These are phyloP conservation scores for Leuciscus waleckii DNA, from an alignment of 2,797 vertebrate genomes.

Conservation along the genomic window DNA sequence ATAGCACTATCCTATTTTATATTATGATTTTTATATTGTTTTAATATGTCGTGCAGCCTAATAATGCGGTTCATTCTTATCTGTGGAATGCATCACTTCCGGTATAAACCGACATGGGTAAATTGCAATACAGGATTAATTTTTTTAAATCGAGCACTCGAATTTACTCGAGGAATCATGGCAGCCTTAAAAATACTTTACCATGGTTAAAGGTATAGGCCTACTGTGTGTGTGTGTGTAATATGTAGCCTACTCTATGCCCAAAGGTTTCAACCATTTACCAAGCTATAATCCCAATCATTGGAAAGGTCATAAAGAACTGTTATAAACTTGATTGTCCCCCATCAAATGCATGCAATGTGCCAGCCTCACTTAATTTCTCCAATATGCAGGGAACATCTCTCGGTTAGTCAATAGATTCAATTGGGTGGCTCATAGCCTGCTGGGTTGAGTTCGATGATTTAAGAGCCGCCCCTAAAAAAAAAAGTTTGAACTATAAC, in stretches of 20 bases:
- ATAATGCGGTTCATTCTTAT: no score
- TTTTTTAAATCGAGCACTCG: no score
- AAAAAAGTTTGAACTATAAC: constrained; percentile 1
- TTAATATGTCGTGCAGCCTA: background rate
- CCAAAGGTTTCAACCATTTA: constrained; percentile 14
- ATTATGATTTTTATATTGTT: background rate
- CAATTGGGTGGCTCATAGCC: constrained; percentile 24
- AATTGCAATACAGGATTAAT: no score
- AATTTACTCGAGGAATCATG: no score
- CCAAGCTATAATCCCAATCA: constrained; percentile 14
- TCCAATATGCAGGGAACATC: background rate
- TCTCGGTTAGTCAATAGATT: constrained; percentile 29
- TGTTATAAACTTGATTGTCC: background rate
- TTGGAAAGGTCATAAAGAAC: constrained; percentile 27
- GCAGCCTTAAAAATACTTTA: no score
- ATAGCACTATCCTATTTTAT: background rate
- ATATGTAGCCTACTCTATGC: constrained; percentile 9
- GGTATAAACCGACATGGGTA: no score
- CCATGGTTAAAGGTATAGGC: no score
- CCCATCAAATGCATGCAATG: constrained; percentile 21
- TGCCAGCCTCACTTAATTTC: background rate
- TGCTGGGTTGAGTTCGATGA: constrained; percentile 19
- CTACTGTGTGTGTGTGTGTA: background rate
- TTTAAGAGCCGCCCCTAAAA: constrained; percentile 8
- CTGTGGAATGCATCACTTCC: background rate